Base-by-base conservation (phyloP, 2,888 invertebrate genomes). In the Epinotia brunnichana region DNA sequence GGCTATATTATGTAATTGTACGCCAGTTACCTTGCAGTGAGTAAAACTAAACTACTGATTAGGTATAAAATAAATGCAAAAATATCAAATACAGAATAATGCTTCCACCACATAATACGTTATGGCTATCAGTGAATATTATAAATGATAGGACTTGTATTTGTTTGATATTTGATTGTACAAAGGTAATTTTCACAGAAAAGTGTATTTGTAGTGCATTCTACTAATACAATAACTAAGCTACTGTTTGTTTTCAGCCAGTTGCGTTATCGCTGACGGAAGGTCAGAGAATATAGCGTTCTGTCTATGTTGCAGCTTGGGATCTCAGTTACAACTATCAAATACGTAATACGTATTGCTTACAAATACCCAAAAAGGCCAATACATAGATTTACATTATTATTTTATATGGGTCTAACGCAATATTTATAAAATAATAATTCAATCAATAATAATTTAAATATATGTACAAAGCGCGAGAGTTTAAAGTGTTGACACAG, bases 171-270 rank as follows among this genome's bases (percentile, higher is more conserved):
- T 41, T 13, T n/a, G 48, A 15, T 48, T 48, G n/a, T n/a, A n/a
- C 15, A 48, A n/a, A 48, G n/a, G n/a, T 48, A 44, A 48, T 10
- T 21, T 19, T 5, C 10, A n/a, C 21, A 21, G 19, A 15, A 19
- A 15, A 66, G 35, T 54, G 21, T 53, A 53, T 21, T 59, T 53
- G 63, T 61, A 29, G 59, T 53, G 29, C 41, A 69, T 15, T 53
- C 24, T 53, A 69, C 64, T 64, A 54, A 56, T 24, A 56, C 41
- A 39, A 64, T 54, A 66, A 66, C 66, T n/a, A 60, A 66, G 63
- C 29, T 21, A 76, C 80, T 83, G 83, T 91, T 90, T 90, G 81
- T 90, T 91, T 92, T 90, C 92, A 92, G 92, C 88, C 79, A 82
- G 80, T 88, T 87, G 86, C 89, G 76, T 86, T 83, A 78, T 81